Evolutionary conservation across 2,797 vertebrate genomes (phyloP).

Genomic region (Trachurus trachurus): DNA sequence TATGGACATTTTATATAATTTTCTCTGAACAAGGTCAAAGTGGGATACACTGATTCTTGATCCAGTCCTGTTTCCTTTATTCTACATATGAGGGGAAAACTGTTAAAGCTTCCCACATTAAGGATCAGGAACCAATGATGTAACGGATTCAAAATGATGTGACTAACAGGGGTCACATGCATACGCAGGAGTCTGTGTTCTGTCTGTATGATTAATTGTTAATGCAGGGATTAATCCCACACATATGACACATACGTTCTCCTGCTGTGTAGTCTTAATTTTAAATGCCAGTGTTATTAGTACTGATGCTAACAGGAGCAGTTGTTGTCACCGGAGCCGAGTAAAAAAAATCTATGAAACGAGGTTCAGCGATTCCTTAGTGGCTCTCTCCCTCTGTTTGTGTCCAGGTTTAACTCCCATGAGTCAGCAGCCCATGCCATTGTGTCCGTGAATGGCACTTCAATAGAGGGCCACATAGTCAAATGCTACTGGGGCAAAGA

Average conservation of each 20-base stretch:
- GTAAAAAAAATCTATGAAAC: conserved; percentile 33
- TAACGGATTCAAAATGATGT: not conserved
- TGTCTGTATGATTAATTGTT: not conserved
- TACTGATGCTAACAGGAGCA: not conserved
- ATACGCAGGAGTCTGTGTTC: not conserved
- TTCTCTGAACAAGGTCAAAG: not conserved
- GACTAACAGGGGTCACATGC: not conserved
- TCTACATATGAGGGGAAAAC: not conserved
- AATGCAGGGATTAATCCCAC: not conserved
- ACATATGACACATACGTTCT: not conserved
- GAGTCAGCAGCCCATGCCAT: conserved; percentile 98
- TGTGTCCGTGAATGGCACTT: conserved; percentile 96
- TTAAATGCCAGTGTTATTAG: not conserved
- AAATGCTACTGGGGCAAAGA: conserved; percentile 99
- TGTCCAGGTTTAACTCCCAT: conserved; percentile 93
- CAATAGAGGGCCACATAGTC: conserved; percentile 95
- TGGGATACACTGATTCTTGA: not conserved
- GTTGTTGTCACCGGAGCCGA: not conserved
- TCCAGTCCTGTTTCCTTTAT: not conserved
- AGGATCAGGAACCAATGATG: not conserved
- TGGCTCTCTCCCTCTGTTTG: not conserved
- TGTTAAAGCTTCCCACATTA: not conserved
- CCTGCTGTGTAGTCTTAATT: not conserved
- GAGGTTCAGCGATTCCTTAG: conserved; percentile 17
- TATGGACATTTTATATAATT: conserved; percentile 14